Evolutionary conservation across 1,140 invertebrate genomes (phyloP).

Genomic region (Octopus sinensis): DNA sequence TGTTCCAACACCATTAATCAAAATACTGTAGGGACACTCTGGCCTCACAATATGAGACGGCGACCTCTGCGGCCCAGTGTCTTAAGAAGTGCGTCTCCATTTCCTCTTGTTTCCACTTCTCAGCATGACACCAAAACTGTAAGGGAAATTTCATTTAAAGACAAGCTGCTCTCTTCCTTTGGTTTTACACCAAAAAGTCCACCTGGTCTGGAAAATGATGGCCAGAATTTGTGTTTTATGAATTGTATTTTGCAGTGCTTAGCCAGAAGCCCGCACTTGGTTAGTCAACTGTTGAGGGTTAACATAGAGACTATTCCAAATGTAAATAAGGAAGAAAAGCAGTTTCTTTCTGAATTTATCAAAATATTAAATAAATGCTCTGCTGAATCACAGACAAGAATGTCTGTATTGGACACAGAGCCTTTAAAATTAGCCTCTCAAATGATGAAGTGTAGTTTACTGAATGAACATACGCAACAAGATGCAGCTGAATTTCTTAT

Average conservation of each 20-base stretch:
- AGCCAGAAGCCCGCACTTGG: slow-evolving; percentile 43
- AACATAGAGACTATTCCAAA: slow-evolving; percentile 14
- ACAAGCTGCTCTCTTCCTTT: neutral
- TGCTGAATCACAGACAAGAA: slow-evolving; percentile 19
- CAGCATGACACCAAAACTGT: neutral
- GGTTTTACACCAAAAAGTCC: slow-evolving; percentile 27
- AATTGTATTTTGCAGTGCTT: slow-evolving; percentile 54
- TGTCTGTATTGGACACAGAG: slow-evolving; percentile 32
- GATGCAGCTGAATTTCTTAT: slow-evolving; percentile 55
- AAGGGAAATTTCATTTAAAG: neutral
- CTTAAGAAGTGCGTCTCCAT: neutral
- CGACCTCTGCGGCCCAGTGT: slow-evolving; percentile 33
- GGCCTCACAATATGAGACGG: slow-evolving; percentile 34
- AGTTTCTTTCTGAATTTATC: slow-evolving; percentile 38
- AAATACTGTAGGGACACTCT: slow-evolving; percentile 19
- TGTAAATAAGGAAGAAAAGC: slow-evolving; percentile 40
- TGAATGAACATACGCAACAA: slow-evolving; percentile 43
- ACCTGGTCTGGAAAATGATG: slow-evolving; percentile 47
- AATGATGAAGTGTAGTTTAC: slow-evolving; percentile 20
- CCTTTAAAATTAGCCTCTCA: slow-evolving; percentile 41
- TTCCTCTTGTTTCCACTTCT: neutral
- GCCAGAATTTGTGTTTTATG: slow-evolving; percentile 53
- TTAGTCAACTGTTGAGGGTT: slow-evolving; percentile 32
- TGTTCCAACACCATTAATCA: slow-evolving; percentile 15
- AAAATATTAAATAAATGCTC: slow-evolving; percentile 40